Conservation (phyloP, 2,888 invertebrate genomes). For the Tillus elongatus region DNA sequence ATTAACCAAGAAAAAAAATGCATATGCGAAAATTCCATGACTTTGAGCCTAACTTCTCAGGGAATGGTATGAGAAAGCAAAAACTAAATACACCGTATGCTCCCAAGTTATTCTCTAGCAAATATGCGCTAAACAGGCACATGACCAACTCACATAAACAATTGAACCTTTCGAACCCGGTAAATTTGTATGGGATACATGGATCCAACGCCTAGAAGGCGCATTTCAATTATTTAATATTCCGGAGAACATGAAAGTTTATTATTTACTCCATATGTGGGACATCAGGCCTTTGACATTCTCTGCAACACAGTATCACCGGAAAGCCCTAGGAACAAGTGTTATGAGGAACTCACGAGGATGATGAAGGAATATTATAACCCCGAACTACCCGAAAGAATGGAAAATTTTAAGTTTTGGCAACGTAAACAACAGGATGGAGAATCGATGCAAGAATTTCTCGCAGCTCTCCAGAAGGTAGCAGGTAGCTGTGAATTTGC, state of each 20-base stretch:
- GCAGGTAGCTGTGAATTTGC: slow-evolving; percentile 19
- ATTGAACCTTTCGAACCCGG: too few species aligned
- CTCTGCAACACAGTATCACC: background rate
- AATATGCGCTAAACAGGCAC: too few species aligned
- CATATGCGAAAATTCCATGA: too few species aligned
- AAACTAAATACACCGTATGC: too few species aligned
- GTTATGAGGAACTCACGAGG: background rate
- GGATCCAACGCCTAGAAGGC: slow-evolving; percentile 5
- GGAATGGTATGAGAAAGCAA: too few species aligned
- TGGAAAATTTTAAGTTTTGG: slow-evolving; percentile 21
- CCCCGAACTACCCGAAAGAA: slow-evolving; percentile 13
- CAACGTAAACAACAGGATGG: slow-evolving; percentile 20
- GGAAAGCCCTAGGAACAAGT: background rate
- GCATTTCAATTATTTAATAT: slow-evolving; percentile 1
- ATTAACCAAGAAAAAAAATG: too few species aligned
- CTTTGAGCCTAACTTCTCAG: too few species aligned
- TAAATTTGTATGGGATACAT: too few species aligned
- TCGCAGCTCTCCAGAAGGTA: slow-evolving; percentile 17
- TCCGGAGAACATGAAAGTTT: background rate
- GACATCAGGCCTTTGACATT: background rate
- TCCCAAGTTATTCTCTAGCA: too few species aligned
- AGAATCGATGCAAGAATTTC: slow-evolving; percentile 18
- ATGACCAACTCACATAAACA: too few species aligned
- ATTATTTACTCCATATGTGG: background rate
- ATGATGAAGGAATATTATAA: background rate